phyloP scores from a whole-genome alignment of 2,113 vertebrate species.

The Centropus unirufus region DNA sequence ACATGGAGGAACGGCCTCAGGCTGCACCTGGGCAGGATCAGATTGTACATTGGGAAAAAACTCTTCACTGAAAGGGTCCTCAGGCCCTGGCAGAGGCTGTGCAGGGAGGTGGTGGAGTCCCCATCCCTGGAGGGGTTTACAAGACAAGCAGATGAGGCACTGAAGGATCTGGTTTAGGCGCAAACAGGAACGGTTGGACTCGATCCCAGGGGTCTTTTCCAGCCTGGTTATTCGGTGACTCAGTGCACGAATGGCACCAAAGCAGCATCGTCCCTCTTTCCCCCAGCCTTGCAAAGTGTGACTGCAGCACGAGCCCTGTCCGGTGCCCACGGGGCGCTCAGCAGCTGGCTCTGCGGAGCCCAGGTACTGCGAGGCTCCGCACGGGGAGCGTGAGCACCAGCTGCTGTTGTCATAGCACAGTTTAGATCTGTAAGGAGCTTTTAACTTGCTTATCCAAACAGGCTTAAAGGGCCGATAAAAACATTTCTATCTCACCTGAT shows the following conservation, averaged over 20 bases:
- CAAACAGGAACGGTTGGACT: too few species aligned
- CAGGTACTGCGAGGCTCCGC: neutral
- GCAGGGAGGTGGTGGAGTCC: too few species aligned
- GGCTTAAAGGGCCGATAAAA: neutral
- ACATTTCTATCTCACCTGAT: neutral
- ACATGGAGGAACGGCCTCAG: too few species aligned
- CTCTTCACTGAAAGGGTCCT: too few species aligned
- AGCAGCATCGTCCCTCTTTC: neutral
- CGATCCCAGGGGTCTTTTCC: too few species aligned
- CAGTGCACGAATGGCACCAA: neutral
- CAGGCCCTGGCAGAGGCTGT: too few species aligned
- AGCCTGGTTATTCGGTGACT: too few species aligned
- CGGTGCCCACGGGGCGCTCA: rapidly evolving
- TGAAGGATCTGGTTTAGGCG: too few species aligned
- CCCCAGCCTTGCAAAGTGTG: rapidly evolving
- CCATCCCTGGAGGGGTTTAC: too few species aligned
- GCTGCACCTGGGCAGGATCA: too few species aligned
- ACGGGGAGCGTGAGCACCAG: rapidly evolving
- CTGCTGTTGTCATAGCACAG: neutral
- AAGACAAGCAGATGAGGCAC: too few species aligned
- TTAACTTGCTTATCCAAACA: neutral
- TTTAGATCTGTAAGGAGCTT: neutral
- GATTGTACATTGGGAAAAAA: too few species aligned
- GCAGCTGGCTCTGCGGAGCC: neutral
- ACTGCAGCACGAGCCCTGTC: neutral